phyloP scores from a whole-genome alignment of 2,888 invertebrate species.

The Chloromyia formosa region DNA sequence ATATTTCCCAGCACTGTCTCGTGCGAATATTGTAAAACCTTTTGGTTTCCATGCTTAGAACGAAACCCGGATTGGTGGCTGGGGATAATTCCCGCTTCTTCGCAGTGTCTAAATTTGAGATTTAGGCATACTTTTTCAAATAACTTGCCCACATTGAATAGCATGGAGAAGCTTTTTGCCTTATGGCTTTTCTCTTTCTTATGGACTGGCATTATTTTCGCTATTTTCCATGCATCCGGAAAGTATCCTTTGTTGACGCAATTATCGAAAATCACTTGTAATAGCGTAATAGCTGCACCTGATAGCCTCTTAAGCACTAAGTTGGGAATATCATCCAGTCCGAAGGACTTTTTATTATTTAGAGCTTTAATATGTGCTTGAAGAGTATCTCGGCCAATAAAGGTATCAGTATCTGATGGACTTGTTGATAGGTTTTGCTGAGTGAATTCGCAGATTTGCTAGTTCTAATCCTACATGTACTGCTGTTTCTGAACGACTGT shows the following conservation, averaged over 20 bases:
- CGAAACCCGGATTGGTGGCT: conserved; percentile 20
- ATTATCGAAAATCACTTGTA: conserved; percentile 10
- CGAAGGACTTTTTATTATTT: not conserved
- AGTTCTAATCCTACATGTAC: no score
- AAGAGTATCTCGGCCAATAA: no score
- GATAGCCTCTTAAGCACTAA: not conserved
- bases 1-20: not conserved
- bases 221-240: not conserved
- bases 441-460: no score
- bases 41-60: not conserved
- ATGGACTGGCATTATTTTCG: conserved; percentile 25
- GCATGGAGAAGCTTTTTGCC: conserved; percentile 50
- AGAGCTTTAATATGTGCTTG: no score
- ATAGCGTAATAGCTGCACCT: no score
- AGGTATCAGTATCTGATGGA: no score
- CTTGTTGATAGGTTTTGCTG: no score
- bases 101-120: not conserved
- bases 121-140: conserved; percentile 25
- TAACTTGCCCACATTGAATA: conserved; percentile 49
- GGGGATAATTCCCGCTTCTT: not conserved
- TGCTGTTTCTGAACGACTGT: no score
- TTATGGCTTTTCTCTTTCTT: conserved; percentile 48
- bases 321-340: not conserved
- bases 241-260: conserved; percentile 25
- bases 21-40: not conserved